Percentiles rank a stretch among this genome's conserved stretches.
These are phyloP conservation scores for Sinocyclocheilus anshuiensis DNA, from an alignment of 2,113 vertebrate genomes.

Conservation along the genomic window DNA sequence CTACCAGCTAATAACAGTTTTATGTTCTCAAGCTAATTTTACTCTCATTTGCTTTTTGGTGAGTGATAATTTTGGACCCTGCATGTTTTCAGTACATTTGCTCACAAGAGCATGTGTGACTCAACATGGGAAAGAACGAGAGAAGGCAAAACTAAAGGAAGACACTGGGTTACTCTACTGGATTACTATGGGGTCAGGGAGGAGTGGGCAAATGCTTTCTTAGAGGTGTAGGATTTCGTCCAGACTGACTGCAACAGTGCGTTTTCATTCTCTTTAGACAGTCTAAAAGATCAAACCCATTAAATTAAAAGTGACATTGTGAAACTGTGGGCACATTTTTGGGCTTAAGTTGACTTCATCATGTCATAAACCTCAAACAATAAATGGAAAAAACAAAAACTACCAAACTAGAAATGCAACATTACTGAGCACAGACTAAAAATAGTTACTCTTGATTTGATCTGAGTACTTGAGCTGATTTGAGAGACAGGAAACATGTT, in stretches of 20 bases:
- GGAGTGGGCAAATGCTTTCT: neutral
- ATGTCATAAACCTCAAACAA: no score
- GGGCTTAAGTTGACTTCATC: no score
- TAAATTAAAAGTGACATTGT: no score
- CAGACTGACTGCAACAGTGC: neutral
- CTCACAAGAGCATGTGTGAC: neutral
- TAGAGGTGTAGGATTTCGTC: neutral
- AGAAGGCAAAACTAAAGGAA: neutral
- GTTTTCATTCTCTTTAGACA: no score
- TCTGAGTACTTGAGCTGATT: no score
- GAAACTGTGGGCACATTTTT: no score
- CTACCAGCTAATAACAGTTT: neutral
- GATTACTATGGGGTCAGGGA: neutral
- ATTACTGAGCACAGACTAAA: no score
- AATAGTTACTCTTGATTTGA: no score
- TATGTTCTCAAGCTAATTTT: neutral
- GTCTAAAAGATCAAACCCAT: no score
- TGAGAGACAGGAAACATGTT: no score
- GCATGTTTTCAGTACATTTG: slow-evolving; percentile 2
- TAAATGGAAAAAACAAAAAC: no score
- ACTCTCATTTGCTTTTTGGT: neutral
- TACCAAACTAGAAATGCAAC: no score
- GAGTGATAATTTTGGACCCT: neutral
- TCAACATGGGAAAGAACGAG: neutral
- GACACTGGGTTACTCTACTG: neutral